Evolutionary conservation across 2,797 vertebrate species (phyloP).

Genomic region (Crenichthys baileyi): DNA sequence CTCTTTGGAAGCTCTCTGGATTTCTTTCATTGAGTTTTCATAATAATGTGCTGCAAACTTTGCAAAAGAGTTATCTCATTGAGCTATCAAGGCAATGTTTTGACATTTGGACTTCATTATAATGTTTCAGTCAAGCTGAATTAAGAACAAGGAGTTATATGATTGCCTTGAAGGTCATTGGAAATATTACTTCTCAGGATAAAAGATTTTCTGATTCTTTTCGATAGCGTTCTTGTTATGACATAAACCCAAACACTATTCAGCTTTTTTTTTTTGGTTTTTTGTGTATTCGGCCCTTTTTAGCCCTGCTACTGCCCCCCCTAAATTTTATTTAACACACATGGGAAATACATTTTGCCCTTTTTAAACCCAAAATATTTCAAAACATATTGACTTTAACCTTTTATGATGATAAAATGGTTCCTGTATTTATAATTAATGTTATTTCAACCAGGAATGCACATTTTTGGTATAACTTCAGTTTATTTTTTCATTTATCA

Average conservation of each 20-base stretch:
- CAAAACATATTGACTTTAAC: not conserved
- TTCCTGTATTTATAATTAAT: not conserved
- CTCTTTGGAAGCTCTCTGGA: not conserved
- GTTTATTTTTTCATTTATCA: too few relatives aligned
- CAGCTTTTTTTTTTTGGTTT: not conserved
- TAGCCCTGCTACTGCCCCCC: too few relatives aligned
- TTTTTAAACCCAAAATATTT: not conserved
- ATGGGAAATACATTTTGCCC: too few relatives aligned
- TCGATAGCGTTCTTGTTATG: not conserved
- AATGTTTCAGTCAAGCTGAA: not conserved
- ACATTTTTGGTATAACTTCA: not conserved
- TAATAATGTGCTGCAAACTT: not conserved
- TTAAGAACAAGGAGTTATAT: not conserved
- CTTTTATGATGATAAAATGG: not conserved
- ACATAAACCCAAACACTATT: not conserved
- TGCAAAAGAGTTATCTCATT: not conserved
- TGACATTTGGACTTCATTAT: not conserved
- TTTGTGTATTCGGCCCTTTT: not conserved
- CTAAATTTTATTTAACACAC: too few relatives aligned
- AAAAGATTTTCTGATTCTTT: not conserved
- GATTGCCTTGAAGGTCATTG: not conserved
- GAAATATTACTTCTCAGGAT: not conserved
- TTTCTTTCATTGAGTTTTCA: not conserved
- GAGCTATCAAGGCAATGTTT: not conserved
- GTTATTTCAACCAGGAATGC: not conserved